Conservation (phyloP, 2,113 vertebrate species). For the Acrocephalus kingi region DNA sequence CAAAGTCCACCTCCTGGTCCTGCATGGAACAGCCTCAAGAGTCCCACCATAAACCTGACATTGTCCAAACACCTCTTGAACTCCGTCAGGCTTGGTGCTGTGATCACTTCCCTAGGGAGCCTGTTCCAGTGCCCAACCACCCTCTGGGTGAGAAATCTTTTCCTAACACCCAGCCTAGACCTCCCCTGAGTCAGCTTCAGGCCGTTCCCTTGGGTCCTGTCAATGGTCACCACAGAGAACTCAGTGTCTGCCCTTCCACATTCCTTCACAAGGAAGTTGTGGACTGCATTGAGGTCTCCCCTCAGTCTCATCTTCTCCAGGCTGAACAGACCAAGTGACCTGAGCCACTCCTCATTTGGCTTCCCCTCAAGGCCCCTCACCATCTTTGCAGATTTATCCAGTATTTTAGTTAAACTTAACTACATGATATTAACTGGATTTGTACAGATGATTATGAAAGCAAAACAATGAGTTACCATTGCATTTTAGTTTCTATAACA, state of each 20-base stretch:
- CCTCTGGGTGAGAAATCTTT: not conserved
- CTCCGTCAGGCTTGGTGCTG: not conserved
- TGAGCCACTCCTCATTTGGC: rapidly evolving
- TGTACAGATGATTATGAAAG: not conserved
- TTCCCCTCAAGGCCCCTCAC: not conserved
- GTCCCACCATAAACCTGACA: not conserved
- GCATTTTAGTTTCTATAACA: not conserved
- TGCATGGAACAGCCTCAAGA: not conserved
- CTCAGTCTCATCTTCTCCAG: not conserved
- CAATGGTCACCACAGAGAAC: not conserved
- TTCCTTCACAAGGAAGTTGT: not conserved
- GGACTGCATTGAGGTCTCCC: no score
- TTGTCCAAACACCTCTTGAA: not conserved
- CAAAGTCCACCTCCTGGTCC: not conserved
- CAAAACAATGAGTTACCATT: not conserved
- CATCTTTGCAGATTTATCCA: not conserved
- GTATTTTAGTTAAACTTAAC: not conserved
- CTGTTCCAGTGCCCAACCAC: not conserved
- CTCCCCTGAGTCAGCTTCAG: not conserved
- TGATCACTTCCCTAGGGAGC: not conserved
- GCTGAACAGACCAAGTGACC: not conserved
- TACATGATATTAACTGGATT: not conserved
- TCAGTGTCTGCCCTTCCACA: not conserved
- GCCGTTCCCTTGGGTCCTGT: not conserved
- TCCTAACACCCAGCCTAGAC: not conserved